phyloP scores from a whole-genome alignment of 53 echinoderm and acorn worm species.

The Holothuria leucospilota region DNA sequence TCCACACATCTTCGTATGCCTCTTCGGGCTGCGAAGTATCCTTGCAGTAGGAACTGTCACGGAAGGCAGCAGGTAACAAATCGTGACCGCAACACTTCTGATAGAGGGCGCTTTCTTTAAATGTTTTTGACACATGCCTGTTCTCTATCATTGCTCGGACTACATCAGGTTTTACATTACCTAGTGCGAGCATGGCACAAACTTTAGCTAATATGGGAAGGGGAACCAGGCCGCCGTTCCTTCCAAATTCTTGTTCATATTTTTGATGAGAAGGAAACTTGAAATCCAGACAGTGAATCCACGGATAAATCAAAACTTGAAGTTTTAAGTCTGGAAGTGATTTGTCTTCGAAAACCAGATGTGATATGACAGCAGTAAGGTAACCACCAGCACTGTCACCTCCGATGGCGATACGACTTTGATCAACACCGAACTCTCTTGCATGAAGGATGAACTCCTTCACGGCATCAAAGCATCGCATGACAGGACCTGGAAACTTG shows the following conservation, averaged over 20 bases:
- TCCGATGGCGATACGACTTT: constrained; percentile 67
- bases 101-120: constrained; percentile 46
- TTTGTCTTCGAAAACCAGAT: constrained; percentile 65
- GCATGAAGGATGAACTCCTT: constrained; percentile 81
- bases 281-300: constrained; percentile 70
- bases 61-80: constrained; percentile 32
- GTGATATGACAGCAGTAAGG: constrained; percentile 64
- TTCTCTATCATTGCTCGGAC: constrained; percentile 47
- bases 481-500: constrained; percentile 67
- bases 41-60: constrained; percentile 50
- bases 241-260: constrained; percentile 47
- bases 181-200: constrained; percentile 5
- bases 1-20: constrained; percentile 63
- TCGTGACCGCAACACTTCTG: constrained; percentile 54
- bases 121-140: constrained; percentile 59
- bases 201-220: constrained; percentile 37
- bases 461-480: constrained; percentile 66
- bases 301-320: constrained; percentile 76
- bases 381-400: constrained; percentile 92
- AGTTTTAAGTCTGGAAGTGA: constrained; percentile 68
- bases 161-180: constrained; percentile 3
- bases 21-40: constrained; percentile 6
- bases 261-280: constrained; percentile 66
- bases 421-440: constrained; percentile 59
- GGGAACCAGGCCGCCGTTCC: constrained; percentile 32